A percentile compares a stretch with the other conserved stretches of the same genome.
Conservation (phyloP, 2,888 invertebrate genomes). For the Calameuta pallipes region DNA sequence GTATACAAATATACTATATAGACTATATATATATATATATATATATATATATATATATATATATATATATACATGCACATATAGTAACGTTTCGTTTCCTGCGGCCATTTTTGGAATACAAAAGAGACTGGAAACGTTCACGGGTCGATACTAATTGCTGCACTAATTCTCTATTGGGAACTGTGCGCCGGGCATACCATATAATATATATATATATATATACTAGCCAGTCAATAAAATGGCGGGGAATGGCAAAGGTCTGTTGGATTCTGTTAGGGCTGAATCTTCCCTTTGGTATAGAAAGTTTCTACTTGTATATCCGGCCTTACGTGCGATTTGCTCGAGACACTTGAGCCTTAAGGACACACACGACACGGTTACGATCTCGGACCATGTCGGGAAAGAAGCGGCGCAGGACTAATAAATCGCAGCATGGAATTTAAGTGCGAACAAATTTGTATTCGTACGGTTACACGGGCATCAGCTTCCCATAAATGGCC, state of each 20-base stretch:
- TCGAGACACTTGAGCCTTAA: not conserved
- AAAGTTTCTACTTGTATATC: not conserved
- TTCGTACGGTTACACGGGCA: constrained; percentile 59
- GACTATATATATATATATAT: not conserved
- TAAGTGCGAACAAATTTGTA: constrained; percentile 65
- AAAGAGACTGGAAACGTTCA: not conserved
- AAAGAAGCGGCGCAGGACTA: constrained; percentile 6
- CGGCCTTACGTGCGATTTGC: not conserved
- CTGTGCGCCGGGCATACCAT: not conserved
- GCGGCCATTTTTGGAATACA: not conserved
- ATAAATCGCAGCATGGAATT: constrained; percentile 57
- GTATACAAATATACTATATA: not conserved
- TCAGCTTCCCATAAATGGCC: constrained; percentile 60
- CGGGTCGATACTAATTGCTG: not conserved
- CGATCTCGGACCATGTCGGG: not conserved
- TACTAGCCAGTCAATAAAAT: not conserved
- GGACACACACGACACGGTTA: not conserved
- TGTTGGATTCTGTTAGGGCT: not conserved
- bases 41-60: too few species aligned
- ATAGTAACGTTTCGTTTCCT: not conserved
- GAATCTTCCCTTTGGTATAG: not conserved
- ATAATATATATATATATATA: too few species aligned
- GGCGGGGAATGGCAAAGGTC: not conserved
- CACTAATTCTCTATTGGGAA: not conserved
- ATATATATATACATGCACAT: not conserved